Percentiles rank a stretch among this genome's conserved stretches.
These are phyloP conservation scores for Sparus aurata DNA, from an alignment of 2,797 vertebrate species.

Conservation along the genomic window DNA sequence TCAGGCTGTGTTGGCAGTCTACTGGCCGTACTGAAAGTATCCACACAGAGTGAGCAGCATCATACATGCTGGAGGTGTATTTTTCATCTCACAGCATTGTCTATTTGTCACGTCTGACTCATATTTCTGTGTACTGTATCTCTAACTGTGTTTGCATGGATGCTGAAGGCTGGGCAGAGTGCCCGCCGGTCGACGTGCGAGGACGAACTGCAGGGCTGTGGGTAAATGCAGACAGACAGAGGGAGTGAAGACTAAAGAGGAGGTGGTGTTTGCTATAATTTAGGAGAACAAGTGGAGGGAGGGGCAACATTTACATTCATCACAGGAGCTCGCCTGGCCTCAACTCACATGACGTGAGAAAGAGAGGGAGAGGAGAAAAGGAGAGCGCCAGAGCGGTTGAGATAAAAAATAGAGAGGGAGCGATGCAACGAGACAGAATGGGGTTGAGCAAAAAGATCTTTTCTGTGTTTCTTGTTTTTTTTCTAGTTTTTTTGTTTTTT, in stretches of 20 bases:
- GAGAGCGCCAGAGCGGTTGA: slow-evolving; percentile 42
- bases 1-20: slow-evolving; percentile 16
- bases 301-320: slow-evolving; percentile 80
- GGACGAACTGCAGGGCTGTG: slow-evolving; percentile 50
- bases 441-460: slow-evolving; percentile 73
- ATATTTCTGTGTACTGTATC: slow-evolving; percentile 51
- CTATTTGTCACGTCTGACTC: slow-evolving; percentile 65
- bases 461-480: slow-evolving; percentile 54
- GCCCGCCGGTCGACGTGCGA: slow-evolving; percentile 35
- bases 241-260: slow-evolving; percentile 53
- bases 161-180: slow-evolving; percentile 48
- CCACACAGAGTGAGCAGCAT: slow-evolving; percentile 6
- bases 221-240: slow-evolving; percentile 65
- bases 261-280: slow-evolving; percentile 79
- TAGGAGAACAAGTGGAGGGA: slow-evolving; percentile 75
- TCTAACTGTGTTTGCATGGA: slow-evolving; percentile 47
- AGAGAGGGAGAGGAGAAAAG: slow-evolving; percentile 32
- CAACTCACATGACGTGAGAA: slow-evolving; percentile 66
- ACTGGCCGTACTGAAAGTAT: slow-evolving; percentile 8
- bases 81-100: slow-evolving; percentile 27
- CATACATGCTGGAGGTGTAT: slow-evolving; percentile 49
- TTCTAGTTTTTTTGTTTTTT: slow-evolving; percentile 2
- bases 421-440: slow-evolving; percentile 76
- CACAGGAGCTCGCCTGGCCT: slow-evolving; percentile 70
- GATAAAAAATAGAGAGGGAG: slow-evolving; percentile 54